Evolutionary conservation across 1,140 invertebrate species (phyloP).

Genomic region (Cotesia typhae): DNA sequence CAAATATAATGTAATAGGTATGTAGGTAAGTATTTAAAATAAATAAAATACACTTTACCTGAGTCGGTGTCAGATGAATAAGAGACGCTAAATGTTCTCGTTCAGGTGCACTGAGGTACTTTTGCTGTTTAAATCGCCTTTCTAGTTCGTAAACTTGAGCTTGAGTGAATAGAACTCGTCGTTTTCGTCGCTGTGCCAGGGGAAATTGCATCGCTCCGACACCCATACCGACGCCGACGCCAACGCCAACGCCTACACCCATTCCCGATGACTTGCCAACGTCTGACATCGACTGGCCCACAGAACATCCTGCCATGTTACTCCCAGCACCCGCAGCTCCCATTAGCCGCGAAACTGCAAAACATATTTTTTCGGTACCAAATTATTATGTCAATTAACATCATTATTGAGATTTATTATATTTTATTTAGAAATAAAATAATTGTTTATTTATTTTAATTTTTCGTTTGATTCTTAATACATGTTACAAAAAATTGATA

Average conservation of each 20-base stretch:
- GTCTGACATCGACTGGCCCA: slow-evolving; percentile 85
- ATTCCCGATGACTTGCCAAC: slow-evolving; percentile 75
- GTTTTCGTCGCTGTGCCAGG: slow-evolving; percentile 88
- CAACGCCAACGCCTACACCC: slow-evolving; percentile 70
- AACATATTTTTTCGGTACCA: slow-evolving; percentile 51
- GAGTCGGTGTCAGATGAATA: slow-evolving; percentile 93
- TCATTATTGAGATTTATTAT: neutral
- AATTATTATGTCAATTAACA: slow-evolving; percentile 6
- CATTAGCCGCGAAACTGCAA: slow-evolving; percentile 90
- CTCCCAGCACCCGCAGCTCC: slow-evolving; percentile 73
- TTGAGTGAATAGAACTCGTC: slow-evolving; percentile 97
- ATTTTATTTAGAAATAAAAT: too few relatives aligned
- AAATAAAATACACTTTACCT: slow-evolving; percentile 69
- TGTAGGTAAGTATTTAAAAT: too few relatives aligned
- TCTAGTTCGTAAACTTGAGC: slow-evolving; percentile 98
- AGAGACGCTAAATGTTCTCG: slow-evolving; percentile 94
- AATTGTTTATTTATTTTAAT: too few relatives aligned
- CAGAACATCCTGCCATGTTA: slow-evolving; percentile 71
- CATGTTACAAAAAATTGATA: too few relatives aligned
- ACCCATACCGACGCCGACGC: slow-evolving; percentile 79
- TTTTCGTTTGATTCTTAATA: too few relatives aligned
- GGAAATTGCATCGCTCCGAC: slow-evolving; percentile 92
- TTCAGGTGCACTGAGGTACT: slow-evolving; percentile 97
- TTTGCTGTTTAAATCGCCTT: slow-evolving; percentile 92
- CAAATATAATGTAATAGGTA: too few relatives aligned